These are phyloP conservation scores for Andrena dorsata DNA, from an alignment of 2,888 invertebrate species.

Conservation along the genomic window DNA sequence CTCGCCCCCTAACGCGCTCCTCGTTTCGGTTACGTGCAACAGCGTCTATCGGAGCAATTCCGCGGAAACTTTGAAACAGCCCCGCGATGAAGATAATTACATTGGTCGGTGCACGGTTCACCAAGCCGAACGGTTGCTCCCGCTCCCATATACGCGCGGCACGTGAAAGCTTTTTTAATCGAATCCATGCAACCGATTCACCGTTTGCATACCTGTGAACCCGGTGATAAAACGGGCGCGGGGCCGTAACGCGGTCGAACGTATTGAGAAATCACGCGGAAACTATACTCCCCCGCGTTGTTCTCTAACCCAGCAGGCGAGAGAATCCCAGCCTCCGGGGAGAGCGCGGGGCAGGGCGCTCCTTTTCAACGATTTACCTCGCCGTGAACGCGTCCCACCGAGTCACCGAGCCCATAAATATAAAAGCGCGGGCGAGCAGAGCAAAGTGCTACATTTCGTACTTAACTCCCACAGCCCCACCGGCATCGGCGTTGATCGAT, in stretches of 20 bases:
- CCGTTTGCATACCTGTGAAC: not conserved
- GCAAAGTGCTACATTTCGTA: conserved; percentile 62
- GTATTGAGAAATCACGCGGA: conserved; percentile 5
- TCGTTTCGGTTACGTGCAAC: not conserved
- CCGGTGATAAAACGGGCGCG: not conserved
- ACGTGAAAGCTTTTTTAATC: not conserved
- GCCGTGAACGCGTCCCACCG: conserved; percentile 29
- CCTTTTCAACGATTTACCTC: conserved; percentile 45
- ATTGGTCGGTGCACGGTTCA: not conserved
- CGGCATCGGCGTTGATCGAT: conserved; percentile 60
- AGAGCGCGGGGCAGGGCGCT: conserved; percentile 12
- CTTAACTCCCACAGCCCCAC: conserved; percentile 31
- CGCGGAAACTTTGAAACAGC: not conserved
- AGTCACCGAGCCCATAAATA: conserved; percentile 58
- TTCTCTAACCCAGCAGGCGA: not conserved
- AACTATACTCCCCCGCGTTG: not conserved
- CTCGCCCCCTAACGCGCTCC: too few relatives aligned
- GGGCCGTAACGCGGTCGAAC: not conserved
- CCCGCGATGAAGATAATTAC: not conserved
- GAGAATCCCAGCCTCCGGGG: conserved; percentile 13
- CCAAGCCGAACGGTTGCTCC: not conserved
- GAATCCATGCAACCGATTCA: conserved; percentile 6
- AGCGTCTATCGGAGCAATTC: not conserved
- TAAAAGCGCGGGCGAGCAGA: conserved; percentile 40
- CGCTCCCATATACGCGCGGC: not conserved